phyloP scores from a whole-genome alignment of 2,797 vertebrate species.

The Pangasius mekongensis region DNA sequence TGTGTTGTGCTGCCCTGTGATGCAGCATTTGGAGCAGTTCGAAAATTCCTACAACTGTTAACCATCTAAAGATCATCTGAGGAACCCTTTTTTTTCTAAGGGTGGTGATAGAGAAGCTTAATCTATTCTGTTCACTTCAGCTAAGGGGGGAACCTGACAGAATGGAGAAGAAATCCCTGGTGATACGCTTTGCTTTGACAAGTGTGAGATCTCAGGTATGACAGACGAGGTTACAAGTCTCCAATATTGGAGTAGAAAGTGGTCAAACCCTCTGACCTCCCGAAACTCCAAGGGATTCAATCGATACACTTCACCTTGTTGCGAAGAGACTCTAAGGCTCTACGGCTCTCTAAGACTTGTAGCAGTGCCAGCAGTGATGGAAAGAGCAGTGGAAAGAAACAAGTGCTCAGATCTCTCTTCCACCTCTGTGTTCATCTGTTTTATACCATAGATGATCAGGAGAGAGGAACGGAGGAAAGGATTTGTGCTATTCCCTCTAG shows the following conservation, averaged over 20 bases:
- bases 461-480: neutral
- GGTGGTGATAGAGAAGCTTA: neutral
- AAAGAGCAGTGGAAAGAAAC: conserved; percentile 19
- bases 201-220: neutral
- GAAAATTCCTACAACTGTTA: neutral
- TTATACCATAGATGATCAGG: neutral
- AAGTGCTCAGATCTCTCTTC: neutral
- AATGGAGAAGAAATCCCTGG: conserved; percentile 8
- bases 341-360: neutral
- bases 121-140: conserved; percentile 17
- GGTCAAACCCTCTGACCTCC: conserved; percentile 34
- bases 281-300: conserved; percentile 9
- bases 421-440: neutral
- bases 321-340: neutral
- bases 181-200: conserved; percentile 33
- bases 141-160: neutral
- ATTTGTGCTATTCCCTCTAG: neutral
- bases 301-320: conserved; percentile 11
- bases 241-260: conserved; percentile 6
- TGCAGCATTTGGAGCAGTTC: neutral
- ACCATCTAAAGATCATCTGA: neutral
- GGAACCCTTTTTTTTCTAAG: neutral
- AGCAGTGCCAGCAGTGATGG: conserved; percentile 24
- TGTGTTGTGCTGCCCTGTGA: neutral
- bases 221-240: conserved; percentile 18